Conservation (phyloP, 2,797 vertebrate species). For the Emys orbicularis region DNA sequence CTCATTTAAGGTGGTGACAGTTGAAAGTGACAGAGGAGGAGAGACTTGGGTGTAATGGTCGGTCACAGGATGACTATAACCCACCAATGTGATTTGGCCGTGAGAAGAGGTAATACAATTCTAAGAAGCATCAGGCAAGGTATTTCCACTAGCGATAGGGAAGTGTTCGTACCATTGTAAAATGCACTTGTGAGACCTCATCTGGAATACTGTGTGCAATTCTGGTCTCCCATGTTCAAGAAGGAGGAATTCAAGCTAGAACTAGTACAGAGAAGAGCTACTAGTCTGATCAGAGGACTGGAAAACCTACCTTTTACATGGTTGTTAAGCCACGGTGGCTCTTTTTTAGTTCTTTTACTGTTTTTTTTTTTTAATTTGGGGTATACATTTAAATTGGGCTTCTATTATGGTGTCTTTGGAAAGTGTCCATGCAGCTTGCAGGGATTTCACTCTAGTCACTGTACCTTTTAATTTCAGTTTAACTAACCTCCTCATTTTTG, state of each 20-base stretch:
- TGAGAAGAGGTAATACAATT: background rate
- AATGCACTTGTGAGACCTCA: background rate
- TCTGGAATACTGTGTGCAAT: background rate
- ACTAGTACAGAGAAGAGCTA: background rate
- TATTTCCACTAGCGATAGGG: background rate
- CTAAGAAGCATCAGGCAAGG: background rate
- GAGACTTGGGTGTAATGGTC: background rate
- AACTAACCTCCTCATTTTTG: too few species aligned
- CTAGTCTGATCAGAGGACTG: background rate
- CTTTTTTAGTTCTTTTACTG: too few species aligned
- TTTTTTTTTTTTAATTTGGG: too few species aligned
- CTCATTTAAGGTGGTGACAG: background rate
- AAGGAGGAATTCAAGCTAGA: background rate
- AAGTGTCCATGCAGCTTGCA: too few species aligned
- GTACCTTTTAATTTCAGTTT: too few species aligned
- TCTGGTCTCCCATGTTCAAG: background rate
- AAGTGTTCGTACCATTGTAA: background rate
- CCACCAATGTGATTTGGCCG: background rate
- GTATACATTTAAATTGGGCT: too few species aligned
- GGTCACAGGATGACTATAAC: background rate
- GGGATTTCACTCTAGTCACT: too few species aligned
- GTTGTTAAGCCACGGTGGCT: too few species aligned
- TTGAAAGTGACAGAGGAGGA: background rate
- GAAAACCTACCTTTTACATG: background rate
- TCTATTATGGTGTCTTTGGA: too few species aligned